These are phyloP conservation scores for Pseudanteris insignis DNA, from an alignment of 2,888 invertebrate species.

Conservation along the genomic window DNA sequence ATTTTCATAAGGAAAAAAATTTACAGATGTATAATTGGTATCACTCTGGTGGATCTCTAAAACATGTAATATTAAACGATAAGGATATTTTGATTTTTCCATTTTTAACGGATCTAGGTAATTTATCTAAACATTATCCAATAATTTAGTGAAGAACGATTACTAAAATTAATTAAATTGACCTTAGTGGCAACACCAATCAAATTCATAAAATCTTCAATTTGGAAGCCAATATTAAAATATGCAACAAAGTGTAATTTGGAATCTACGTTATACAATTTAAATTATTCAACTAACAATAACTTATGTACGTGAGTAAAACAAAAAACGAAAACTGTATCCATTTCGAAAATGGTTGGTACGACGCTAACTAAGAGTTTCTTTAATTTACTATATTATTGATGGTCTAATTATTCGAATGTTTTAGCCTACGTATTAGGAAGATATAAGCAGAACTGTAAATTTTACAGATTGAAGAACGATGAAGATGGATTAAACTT, in stretches of 20 bases:
- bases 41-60: conserved; percentile 59
- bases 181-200: conserved; percentile 55
- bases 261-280: conserved; percentile 51
- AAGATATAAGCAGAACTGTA: conserved; percentile 54
- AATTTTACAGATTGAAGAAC: conserved; percentile 50
- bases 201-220: conserved; percentile 45
- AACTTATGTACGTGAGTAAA: conserved; percentile 51
- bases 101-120: conserved; percentile 58
- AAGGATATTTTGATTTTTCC: conserved; percentile 58
- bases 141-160: not conserved
- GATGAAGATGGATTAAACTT: conserved; percentile 47
- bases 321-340: no score
- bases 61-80: conserved; percentile 45
- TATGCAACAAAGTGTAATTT: conserved; percentile 53
- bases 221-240: conserved; percentile 54
- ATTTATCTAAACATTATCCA: no score
- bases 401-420: no score
- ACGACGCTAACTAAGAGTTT: no score
- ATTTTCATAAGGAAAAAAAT: not conserved
- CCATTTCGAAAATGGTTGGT: no score
- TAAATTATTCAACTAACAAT: conserved; percentile 43
- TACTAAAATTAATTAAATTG: conserved; percentile 8
- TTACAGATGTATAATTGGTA: conserved; percentile 62
- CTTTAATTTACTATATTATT: no score
- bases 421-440: conserved; percentile 53